Base-by-base conservation (phyloP, 2,888 invertebrate species). In the Tryphoninae sp. region DNA sequence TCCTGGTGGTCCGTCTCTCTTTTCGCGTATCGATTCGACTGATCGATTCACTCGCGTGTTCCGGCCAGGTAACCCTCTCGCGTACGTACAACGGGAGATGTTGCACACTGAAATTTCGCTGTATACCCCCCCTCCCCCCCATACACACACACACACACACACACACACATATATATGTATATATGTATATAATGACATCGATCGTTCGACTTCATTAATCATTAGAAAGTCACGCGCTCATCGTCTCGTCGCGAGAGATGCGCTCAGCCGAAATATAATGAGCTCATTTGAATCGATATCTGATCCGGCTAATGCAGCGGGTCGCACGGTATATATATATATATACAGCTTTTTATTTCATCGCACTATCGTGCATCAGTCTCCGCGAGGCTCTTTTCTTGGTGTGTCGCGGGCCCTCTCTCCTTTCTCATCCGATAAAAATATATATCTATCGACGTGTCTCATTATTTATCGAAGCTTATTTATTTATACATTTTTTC, bases 261-360 rank as follows among this genome's bases (percentile, higher is more conserved):
- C 83, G 83, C 85, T 82, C 85, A 81, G 85, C 88, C 87, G 75
- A 88, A 89, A 88, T 89, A 89, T 89, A 89, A 89, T 88, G 88
- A 90, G 88, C 88, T 89, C 89, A 88, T 89, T 89, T 87, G 89
- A 90, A 89, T 89, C 86, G 87, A 88, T 89, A 89, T 89, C 89
- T 87, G 89, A 89, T 89, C 83, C 76, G 84, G 74, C 89, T 88
- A 88, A 87, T 88, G 87, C 87, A 86, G 86, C 86, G 88, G 84
- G 85, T 61, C 40, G 53, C 55, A 53, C 55, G 58, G 67, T 79
- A 68, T 49, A 58, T 64, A 51, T 49, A 58, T 64, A 51, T 74
- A 45, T 69, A 42, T n/a, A 40, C 16, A 55, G 26, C 16, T 26
- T 64, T 77, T 55, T 13, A 64, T 77, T 77, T 77, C 69, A 71